Evolutionary conservation across 2,888 invertebrate genomes (phyloP).

Genomic region (Pediacus dermestoides): DNA sequence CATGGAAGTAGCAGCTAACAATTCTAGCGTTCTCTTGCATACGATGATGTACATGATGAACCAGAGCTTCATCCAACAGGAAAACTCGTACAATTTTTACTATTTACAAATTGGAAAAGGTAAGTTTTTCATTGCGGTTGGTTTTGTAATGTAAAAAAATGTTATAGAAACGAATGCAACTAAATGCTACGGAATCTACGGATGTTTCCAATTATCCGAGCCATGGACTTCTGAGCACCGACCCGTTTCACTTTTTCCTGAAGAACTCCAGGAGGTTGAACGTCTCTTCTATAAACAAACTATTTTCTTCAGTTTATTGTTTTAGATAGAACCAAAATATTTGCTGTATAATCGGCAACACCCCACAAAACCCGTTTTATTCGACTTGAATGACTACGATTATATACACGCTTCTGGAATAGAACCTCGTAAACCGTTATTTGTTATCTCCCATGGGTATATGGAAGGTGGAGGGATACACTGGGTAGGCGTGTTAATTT

Average conservation of each 20-base stretch:
- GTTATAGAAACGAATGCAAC: conserved; percentile 44
- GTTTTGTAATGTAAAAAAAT: not conserved
- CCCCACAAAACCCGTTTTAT: conserved; percentile 54
- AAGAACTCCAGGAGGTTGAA: conserved; percentile 59
- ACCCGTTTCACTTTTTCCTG: conserved; percentile 77
- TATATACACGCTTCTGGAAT: conserved; percentile 62
- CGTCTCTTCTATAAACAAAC: not conserved
- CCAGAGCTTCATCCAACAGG: conserved; percentile 39
- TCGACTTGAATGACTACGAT: conserved; percentile 65
- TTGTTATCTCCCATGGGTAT: conserved; percentile 82
- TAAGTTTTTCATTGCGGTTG: conserved; percentile 24
- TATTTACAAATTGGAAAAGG: conserved; percentile 47
- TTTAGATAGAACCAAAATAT: conserved; percentile 60
- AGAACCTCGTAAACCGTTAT: conserved; percentile 62
- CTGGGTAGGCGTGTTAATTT: conserved; percentile 72
- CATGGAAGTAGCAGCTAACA: conserved; percentile 35
- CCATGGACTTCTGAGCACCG: conserved; percentile 77
- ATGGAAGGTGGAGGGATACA: conserved; percentile 75
- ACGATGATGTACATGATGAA: conserved; percentile 43
- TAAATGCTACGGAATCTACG: conserved; percentile 74
- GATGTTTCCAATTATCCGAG: conserved; percentile 73
- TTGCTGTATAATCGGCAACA: conserved; percentile 57
- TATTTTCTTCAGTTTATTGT: conserved; percentile 23
- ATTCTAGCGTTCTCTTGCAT: conserved; percentile 38
- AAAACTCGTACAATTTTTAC: conserved; percentile 46